Evolutionary conservation across 2,888 invertebrate species (phyloP).

Genomic region (Xestia c-nigrum): DNA sequence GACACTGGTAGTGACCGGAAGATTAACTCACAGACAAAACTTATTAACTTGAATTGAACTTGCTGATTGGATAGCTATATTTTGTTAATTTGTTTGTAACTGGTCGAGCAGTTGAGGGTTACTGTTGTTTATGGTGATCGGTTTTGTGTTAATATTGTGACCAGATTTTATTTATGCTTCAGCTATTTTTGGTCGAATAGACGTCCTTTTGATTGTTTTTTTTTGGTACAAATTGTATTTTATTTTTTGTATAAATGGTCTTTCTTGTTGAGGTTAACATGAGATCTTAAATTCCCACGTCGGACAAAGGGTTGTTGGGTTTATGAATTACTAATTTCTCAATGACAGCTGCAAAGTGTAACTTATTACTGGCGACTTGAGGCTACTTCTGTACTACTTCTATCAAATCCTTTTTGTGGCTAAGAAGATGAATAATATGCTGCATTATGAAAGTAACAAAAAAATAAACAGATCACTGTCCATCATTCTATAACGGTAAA

Average conservation of each 20-base stretch:
- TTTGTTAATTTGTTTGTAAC: slow-evolving; percentile 65
- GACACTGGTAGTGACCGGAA: slow-evolving; percentile 66
- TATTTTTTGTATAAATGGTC: not conserved
- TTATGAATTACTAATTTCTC: not conserved
- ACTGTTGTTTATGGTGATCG: slow-evolving; percentile 14
- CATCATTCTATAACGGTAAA: not conserved
- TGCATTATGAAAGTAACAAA: not conserved
- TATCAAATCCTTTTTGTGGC: not conserved
- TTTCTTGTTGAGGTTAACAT: not conserved
- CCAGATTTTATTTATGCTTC: not conserved
- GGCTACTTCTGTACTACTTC: not conserved
- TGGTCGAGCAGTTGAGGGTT: slow-evolving; percentile 33
- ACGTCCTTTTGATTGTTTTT: not conserved
- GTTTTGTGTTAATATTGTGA: not conserved
- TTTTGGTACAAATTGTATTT: not conserved
- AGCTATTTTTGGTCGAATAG: not conserved
- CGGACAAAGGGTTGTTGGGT: not conserved
- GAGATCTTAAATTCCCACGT: not conserved
- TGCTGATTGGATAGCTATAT: slow-evolving; percentile 71
- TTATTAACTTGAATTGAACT: slow-evolving; percentile 73
- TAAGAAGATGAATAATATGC: not conserved
- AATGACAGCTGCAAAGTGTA: not conserved
- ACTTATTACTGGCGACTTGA: not conserved
- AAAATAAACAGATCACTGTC: not conserved
- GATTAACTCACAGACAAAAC: slow-evolving; percentile 72